Evolutionary conservation across 2,797 vertebrate species (phyloP).

Genomic region (Anniella stebbinsi): DNA sequence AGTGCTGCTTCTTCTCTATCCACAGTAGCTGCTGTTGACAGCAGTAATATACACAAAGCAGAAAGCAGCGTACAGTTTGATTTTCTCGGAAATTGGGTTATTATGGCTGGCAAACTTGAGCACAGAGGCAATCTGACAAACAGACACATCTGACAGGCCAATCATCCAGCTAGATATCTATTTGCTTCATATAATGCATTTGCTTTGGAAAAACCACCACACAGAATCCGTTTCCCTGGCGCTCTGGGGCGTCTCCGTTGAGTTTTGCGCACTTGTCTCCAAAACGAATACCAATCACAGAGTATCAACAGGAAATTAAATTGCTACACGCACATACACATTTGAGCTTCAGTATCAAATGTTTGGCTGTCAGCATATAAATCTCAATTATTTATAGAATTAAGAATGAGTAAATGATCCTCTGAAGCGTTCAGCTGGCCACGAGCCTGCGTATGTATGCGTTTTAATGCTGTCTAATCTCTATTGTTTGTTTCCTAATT

Average conservation of each 20-base stretch:
- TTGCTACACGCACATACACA: neutral
- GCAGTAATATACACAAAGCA: constrained; percentile 52
- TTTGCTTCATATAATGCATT: constrained; percentile 57
- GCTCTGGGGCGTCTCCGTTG: neutral
- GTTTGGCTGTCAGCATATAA: constrained; percentile 61
- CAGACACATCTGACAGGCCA: constrained; percentile 36
- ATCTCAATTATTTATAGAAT: constrained; percentile 66
- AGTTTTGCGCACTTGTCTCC: constrained; percentile 44
- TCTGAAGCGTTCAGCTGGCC: constrained; percentile 66
- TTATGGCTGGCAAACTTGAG: constrained; percentile 54
- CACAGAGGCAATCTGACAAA: constrained; percentile 44
- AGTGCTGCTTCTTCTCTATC: constrained; percentile 24
- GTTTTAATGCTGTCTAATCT: constrained; percentile 47
- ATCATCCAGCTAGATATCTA: constrained; percentile 62
- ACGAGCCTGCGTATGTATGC: constrained; percentile 49
- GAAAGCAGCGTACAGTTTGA: constrained; percentile 37
- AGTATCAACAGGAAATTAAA: constrained; percentile 53
- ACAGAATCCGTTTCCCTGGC: constrained; percentile 42
- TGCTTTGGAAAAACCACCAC: constrained; percentile 26
- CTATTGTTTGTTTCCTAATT: constrained; percentile 50
- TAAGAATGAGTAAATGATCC: constrained; percentile 69
- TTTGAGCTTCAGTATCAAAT: constrained; percentile 70
- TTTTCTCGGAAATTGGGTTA: constrained; percentile 62
- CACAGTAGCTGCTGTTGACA: constrained; percentile 51
- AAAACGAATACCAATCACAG: constrained; percentile 59